Evolutionary conservation across 2,888 invertebrate genomes (phyloP).

Genomic region (Cryptophagus acutangulus): DNA sequence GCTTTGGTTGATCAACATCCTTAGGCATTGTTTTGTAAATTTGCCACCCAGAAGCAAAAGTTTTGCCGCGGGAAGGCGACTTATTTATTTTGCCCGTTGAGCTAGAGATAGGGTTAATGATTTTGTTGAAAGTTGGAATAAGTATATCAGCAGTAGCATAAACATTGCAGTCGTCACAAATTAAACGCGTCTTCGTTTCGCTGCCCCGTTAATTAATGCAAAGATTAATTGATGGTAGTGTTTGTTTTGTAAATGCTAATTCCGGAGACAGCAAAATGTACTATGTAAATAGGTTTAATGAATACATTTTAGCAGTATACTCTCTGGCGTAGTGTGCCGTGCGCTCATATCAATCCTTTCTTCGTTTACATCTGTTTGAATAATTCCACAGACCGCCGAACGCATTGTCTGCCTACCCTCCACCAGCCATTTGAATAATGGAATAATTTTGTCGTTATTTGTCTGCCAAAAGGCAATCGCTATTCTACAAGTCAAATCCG

Average conservation of each 20-base stretch:
- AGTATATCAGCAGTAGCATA: conserved; percentile 8
- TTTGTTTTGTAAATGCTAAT: conserved; percentile 45
- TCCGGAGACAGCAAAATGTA: conserved; percentile 39
- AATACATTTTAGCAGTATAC: conserved; percentile 38
- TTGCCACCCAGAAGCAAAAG: no score
- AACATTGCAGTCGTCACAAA: conserved; percentile 18
- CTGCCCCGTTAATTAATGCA: conserved; percentile 21
- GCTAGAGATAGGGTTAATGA: no score
- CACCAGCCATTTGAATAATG: conserved; percentile 42
- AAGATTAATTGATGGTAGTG: conserved; percentile 44
- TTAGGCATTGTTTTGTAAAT: no score
- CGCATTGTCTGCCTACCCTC: conserved; percentile 31
- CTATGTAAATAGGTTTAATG: conserved; percentile 45
- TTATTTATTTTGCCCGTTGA: no score
- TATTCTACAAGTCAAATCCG: conserved; percentile 30
- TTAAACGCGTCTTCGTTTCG: conserved; percentile 20
- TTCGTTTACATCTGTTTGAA: conserved; percentile 44
- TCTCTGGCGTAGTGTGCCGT: conserved; percentile 19
- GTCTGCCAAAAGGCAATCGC: conserved; percentile 32
- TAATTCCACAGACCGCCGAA: conserved; percentile 37
- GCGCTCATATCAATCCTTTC: conserved; percentile 42
- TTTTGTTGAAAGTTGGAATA: conserved; percentile 11
- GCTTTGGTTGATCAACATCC: no score
- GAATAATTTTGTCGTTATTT: conserved; percentile 43
- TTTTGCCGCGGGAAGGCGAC: no score